phyloP scores from a whole-genome alignment of 2,888 invertebrate species.

The Ophraella communa region DNA sequence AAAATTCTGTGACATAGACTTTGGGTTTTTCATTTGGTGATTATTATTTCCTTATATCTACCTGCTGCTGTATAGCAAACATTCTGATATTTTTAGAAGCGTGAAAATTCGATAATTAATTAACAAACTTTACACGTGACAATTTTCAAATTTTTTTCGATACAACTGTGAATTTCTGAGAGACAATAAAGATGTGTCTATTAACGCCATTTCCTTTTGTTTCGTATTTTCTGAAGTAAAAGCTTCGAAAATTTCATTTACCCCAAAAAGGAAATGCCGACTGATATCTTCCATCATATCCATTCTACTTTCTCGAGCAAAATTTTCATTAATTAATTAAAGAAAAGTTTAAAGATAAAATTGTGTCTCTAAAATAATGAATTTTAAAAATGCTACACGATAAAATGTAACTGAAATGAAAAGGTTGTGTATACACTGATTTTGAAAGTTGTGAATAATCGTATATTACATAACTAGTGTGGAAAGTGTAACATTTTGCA shows the following conservation, averaged over 20 bases:
- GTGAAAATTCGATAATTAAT: too few relatives aligned
- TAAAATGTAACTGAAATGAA: background rate
- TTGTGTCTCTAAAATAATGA: background rate
- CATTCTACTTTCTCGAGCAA: background rate
- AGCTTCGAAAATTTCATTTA: background rate
- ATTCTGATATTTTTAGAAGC: too few relatives aligned
- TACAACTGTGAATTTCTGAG: background rate
- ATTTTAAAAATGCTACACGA: background rate
- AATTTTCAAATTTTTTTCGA: too few relatives aligned
- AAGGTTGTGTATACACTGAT: background rate
- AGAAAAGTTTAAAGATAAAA: background rate
- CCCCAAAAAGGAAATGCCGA: background rate
- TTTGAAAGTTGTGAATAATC: too few relatives aligned
- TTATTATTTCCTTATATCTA: too few relatives aligned
- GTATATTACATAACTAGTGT: too few relatives aligned
- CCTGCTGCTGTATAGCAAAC: too few relatives aligned
- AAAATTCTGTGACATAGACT: too few relatives aligned
- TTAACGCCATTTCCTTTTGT: background rate
- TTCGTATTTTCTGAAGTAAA: background rate
- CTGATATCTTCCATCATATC: background rate
- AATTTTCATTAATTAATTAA: background rate
- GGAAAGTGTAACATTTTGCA: too few relatives aligned
- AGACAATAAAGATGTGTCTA: background rate
- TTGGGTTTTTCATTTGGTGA: too few relatives aligned
- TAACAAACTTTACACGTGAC: too few relatives aligned